Evolutionary conservation across 1,140 invertebrate genomes (phyloP), one percentile per base, ranked within the genome.

Genomic region (Atta colombica): DNA sequence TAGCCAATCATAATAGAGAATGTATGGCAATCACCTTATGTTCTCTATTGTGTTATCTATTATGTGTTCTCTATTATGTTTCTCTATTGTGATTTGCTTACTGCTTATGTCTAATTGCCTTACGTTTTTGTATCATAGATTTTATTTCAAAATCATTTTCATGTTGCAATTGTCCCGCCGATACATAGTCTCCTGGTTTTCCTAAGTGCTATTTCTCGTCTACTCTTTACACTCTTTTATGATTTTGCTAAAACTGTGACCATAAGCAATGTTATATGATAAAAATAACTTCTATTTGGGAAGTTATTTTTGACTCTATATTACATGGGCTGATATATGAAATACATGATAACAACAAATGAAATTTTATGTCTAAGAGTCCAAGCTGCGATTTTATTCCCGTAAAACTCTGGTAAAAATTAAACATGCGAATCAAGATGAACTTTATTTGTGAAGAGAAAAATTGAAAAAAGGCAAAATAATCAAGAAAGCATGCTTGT

Each of bases 391-490:
- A 72, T 31, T 72, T 72, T 60, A 45, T 81, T 81, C 16, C 2
- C 49, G 8, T 45, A 25, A 81, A 25, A 60, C 25, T 71, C 1
- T 10, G 10, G 31, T n/a, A 1, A 60, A 21, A 74, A 60, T 51
- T 8, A 72, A 2, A 14, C 28, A 60, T 28, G 31, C 8, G 8
- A 71, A 25, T 72, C 3, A 53, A 74, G n/a, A 69, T 14, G 25
- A 39, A 63, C 10, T 3, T 16, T 10, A 14, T 53, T n/a, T 21
- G 1, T 10, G 8, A 45, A 45, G 8, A 45, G 35, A 31, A 14
- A 25, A 63, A n/a, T 45, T 45, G 58, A 63, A 72, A 5, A 60
- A 55, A 7, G 55, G 39, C 7, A 21, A 58, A 81, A 60, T 71
- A 81, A 72, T 6, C 4, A 53, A 14, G 28, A 49, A 55, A 14